Evolutionary conservation across 1,140 invertebrate species (phyloP).

Genomic region (Drosophila prosaltans): DNA sequence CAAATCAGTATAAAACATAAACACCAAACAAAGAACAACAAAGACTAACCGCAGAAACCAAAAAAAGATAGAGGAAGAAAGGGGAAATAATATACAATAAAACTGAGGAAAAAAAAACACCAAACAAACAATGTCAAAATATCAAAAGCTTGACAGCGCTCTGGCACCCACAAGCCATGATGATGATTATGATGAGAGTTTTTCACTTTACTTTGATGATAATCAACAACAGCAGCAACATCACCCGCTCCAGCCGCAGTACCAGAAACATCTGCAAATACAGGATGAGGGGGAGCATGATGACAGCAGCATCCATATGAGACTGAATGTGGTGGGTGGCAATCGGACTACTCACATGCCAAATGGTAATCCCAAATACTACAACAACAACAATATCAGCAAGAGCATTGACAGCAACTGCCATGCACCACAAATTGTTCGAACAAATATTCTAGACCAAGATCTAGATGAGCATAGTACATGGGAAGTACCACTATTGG

Average conservation of each 20-base stretch:
- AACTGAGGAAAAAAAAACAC: constrained; percentile 13
- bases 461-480: constrained; percentile 63
- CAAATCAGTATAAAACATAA: constrained; percentile 28
- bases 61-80: constrained; percentile 8
- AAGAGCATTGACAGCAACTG: constrained; percentile 16
- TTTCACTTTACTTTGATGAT: constrained; percentile 54
- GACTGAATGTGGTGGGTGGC: constrained; percentile 45
- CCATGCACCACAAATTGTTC: neutral
- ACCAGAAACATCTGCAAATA: constrained; percentile 20
- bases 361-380: constrained; percentile 43
- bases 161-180: constrained; percentile 45
- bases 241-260: constrained; percentile 14
- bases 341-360: constrained; percentile 31
- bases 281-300: constrained; percentile 21
- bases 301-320: constrained; percentile 27
- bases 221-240: constrained; percentile 40
- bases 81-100: constrained; percentile 13
- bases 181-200: constrained; percentile 63
- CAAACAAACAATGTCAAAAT: constrained; percentile 67
- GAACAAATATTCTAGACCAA: constrained; percentile 11
- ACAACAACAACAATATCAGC: constrained; percentile 28
- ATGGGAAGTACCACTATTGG: constrained; percentile 71
- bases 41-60: constrained; percentile 18
- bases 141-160: constrained; percentile 67
- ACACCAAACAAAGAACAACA: constrained; percentile 22